A percentile compares a stretch with the other conserved stretches of the same genome.
These are phyloP conservation scores for Dromius quadrimaculatus DNA, from an alignment of 2,888 invertebrate species.

Conservation along the genomic window DNA sequence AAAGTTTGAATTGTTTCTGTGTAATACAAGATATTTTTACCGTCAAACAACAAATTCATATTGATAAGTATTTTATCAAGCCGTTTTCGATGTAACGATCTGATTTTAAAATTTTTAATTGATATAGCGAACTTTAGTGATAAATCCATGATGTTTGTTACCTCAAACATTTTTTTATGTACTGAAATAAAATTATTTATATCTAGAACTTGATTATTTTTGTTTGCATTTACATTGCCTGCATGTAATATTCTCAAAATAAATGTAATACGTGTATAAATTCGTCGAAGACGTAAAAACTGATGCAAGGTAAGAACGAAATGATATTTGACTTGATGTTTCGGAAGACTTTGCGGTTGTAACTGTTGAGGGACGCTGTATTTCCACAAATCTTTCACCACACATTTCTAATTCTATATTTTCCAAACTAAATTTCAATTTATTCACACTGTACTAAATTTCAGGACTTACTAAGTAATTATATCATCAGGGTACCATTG, in stretches of 20 bases:
- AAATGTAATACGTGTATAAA: no score
- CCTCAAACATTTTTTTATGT: conserved; percentile 3
- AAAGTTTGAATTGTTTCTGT: not conserved
- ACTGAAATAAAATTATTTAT: conserved; percentile 10
- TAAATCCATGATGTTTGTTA: conserved; percentile 16
- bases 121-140: not conserved
- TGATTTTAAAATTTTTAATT: conserved; percentile 6
- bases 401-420: no score
- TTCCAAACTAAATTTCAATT: not conserved
- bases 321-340: no score
- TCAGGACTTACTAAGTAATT: not conserved
- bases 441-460: not conserved
- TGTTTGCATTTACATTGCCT: no score
- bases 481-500: not conserved
- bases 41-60: not conserved
- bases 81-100: not conserved
- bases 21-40: not conserved
- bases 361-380: no score
- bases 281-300: no score
- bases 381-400: no score
- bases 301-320: no score
- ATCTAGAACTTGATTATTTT: no score
- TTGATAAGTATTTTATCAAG: conserved; percentile 19
- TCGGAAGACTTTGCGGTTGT: no score
- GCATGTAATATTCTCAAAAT: no score